Conservation (phyloP, 2,113 vertebrate species). For the Halichoerus grypus region DNA sequence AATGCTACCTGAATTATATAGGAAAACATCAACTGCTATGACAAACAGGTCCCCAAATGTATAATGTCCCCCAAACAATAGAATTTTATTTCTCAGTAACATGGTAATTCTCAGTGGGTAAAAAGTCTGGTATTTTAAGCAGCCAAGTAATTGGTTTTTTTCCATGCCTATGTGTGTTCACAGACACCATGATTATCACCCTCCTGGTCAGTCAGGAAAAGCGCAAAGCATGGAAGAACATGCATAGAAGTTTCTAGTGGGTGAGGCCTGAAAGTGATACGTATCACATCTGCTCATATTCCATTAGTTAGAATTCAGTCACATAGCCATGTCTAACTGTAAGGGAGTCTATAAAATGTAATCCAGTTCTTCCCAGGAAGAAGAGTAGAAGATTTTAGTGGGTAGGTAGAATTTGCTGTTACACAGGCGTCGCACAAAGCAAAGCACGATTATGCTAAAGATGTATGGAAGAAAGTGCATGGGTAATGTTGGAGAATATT, state of each 20-base stretch:
- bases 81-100: not conserved
- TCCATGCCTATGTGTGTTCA: not conserved
- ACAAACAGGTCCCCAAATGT: not conserved
- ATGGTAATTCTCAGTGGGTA: not conserved
- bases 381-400: not conserved
- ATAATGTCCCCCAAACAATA: not conserved
- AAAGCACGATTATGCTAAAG: not conserved
- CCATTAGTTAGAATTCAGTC: not conserved
- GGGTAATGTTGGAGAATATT: not conserved
- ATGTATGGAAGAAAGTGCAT: not conserved
- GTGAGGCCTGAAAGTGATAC: not conserved
- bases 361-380: not conserved
- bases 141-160: not conserved
- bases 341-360: not conserved
- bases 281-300: not conserved
- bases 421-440: not conserved
- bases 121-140: not conserved
- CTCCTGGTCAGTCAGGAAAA: not conserved
- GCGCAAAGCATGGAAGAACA: not conserved
- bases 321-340: not conserved
- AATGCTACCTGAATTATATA: not conserved
- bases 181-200: not conserved
- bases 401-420: not conserved
- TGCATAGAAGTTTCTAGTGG: not conserved
- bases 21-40: not conserved